Evolutionary conservation across 2,797 vertebrate species (phyloP).

Genomic region (Smutsia gigantea): DNA sequence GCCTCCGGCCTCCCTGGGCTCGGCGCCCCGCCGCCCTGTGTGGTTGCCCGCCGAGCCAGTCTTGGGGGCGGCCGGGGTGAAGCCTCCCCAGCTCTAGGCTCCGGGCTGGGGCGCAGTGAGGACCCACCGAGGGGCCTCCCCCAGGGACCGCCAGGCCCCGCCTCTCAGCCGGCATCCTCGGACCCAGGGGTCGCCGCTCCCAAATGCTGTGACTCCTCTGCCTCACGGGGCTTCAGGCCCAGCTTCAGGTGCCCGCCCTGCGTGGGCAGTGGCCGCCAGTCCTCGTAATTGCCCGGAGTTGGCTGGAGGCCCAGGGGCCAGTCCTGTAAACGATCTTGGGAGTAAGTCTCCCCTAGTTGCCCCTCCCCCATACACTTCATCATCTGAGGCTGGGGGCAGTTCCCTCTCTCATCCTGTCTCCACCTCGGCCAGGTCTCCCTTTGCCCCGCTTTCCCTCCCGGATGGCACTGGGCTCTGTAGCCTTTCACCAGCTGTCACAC

Average conservation of each 20-base stretch:
- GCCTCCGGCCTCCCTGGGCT: neutral
- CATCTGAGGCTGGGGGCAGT: neutral
- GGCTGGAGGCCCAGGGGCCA: conserved; percentile 64
- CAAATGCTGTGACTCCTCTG: neutral
- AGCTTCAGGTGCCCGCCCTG: conserved; percentile 62
- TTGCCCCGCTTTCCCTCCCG: neutral
- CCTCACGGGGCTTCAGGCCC: conserved; percentile 46
- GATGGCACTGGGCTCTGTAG: neutral
- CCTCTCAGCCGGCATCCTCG: neutral
- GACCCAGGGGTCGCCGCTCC: neutral
- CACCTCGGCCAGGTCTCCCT: neutral
- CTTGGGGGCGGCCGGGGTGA: neutral
- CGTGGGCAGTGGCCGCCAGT: conserved; percentile 69
- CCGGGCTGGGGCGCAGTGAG: neutral
- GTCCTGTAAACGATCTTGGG: conserved; percentile 55
- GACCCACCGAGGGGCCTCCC: neutral
- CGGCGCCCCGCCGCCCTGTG: neutral
- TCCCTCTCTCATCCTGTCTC: neutral
- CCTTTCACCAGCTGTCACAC: neutral
- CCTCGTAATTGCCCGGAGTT: conserved; percentile 67
- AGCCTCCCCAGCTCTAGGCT: neutral
- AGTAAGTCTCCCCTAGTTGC: conserved; percentile 42
- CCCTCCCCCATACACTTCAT: neutral
- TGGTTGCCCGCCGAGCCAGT: neutral
- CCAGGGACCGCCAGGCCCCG: neutral